Conservation (phyloP, 2,888 invertebrate species). For the Nephrotoma guestfalica region DNA sequence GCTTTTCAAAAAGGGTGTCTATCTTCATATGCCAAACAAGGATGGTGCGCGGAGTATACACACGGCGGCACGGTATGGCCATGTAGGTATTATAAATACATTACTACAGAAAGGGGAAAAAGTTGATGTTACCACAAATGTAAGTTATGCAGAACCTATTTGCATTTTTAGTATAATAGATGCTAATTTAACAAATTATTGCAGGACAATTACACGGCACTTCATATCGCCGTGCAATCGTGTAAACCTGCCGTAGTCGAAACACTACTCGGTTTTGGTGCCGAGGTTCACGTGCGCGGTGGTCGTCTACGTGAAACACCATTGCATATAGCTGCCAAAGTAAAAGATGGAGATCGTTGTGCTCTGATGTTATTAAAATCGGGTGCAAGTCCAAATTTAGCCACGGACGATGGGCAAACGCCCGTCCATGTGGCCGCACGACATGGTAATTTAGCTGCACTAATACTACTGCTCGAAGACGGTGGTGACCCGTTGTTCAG, state of each 20-base stretch:
- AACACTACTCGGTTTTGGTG: slow-evolving; percentile 89
- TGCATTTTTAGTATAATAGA: background rate
- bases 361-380: slow-evolving; percentile 96
- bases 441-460: slow-evolving; percentile 77
- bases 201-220: slow-evolving; percentile 92
- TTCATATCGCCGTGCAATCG: slow-evolving; percentile 93
- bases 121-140: slow-evolving; percentile 90
- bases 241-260: slow-evolving; percentile 91
- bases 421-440: slow-evolving; percentile 93
- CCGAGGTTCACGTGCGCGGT: slow-evolving; percentile 90
- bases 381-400: slow-evolving; percentile 91
- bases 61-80: slow-evolving; percentile 92
- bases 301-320: slow-evolving; percentile 87
- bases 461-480: slow-evolving; percentile 77
- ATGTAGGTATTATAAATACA: slow-evolving; percentile 93
- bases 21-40: slow-evolving; percentile 96
- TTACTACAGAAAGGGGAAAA: slow-evolving; percentile 91
- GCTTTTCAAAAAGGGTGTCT: slow-evolving; percentile 96
- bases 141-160: slow-evolving; percentile 34
- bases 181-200: slow-evolving; percentile 4
- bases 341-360: slow-evolving; percentile 81
- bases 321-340: slow-evolving; percentile 90
- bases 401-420: slow-evolving; percentile 92
- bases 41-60: slow-evolving; percentile 91
- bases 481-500: slow-evolving; percentile 85